Conservation (phyloP, 1,140 invertebrate species). For the Scaptodrosophila lebanonensis region DNA sequence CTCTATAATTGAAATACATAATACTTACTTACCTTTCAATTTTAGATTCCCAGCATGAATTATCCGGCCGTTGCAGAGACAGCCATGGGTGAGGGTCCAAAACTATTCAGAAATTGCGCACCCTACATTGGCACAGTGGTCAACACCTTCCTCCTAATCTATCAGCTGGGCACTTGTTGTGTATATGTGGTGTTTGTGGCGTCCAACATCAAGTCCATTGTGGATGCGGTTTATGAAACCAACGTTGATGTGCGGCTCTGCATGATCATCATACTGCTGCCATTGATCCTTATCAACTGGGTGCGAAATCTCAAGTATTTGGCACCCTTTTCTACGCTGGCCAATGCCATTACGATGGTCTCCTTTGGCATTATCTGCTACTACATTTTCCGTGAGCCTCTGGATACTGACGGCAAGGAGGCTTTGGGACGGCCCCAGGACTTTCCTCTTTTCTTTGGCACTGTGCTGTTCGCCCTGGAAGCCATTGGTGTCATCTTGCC, state of each 20-base stretch:
- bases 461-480: constrained; percentile 87
- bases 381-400: constrained; percentile 80
- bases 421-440: constrained; percentile 78
- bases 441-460: constrained; percentile 85
- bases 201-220: constrained; percentile 83
- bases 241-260: constrained; percentile 79
- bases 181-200: constrained; percentile 92
- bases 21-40: background rate
- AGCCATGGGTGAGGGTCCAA: constrained; percentile 84
- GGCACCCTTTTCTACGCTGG: constrained; percentile 85
- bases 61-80: constrained; percentile 85
- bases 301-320: constrained; percentile 85
- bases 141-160: constrained; percentile 86
- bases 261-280: constrained; percentile 83
- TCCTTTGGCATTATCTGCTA: constrained; percentile 85
- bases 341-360: constrained; percentile 82
- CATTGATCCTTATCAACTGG: constrained; percentile 85
- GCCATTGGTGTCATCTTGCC: constrained; percentile 89
- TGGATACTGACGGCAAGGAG: constrained; percentile 78
- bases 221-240: constrained; percentile 69
- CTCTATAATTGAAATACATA: background rate
- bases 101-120: constrained; percentile 79
- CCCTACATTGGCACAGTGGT: constrained; percentile 82
- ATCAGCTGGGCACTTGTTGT: constrained; percentile 92
- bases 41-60: constrained; percentile 81